Percentiles rank a stretch among this genome's conserved stretches.
phyloP scores from a whole-genome alignment of 2,113 vertebrate genomes.

The Oryzias javanicus region DNA sequence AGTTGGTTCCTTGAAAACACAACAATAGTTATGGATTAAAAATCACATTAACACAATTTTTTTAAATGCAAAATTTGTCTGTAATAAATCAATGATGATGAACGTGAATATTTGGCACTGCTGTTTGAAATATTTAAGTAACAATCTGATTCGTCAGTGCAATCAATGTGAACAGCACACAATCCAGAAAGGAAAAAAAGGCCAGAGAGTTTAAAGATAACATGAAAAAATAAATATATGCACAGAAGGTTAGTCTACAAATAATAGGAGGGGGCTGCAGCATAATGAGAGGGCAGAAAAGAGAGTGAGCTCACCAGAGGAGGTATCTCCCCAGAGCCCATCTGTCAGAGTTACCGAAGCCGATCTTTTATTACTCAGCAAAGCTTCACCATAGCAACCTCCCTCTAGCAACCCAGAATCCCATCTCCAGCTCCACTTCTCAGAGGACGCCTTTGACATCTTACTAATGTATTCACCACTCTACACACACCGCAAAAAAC shows the following conservation, averaged over 20 bases:
- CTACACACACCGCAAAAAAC: constrained; percentile 13
- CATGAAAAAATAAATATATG: background rate
- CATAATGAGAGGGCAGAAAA: constrained; percentile 11
- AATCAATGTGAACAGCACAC: no score
- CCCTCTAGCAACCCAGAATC: constrained; percentile 58
- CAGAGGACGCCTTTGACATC: constrained; percentile 66
- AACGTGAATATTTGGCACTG: no score
- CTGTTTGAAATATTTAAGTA: no score
- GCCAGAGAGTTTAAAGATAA: background rate
- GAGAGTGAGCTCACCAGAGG: constrained; percentile 34
- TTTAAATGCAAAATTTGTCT: no score
- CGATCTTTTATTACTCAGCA: constrained; percentile 71
- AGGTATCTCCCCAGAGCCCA: constrained; percentile 53
- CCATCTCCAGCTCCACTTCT: constrained; percentile 57
- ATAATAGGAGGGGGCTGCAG: constrained; percentile 13
- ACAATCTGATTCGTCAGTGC: no score
- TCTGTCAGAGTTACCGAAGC: constrained; percentile 54
- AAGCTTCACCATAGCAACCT: constrained; percentile 68
- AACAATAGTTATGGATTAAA: no score
- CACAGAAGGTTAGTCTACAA: constrained; percentile 8
- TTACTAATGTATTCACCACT: constrained; percentile 58
- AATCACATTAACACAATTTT: no score
- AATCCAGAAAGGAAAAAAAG: background rate
- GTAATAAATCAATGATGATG: no score
- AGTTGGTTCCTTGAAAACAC: no score